These are phyloP conservation scores for Pteronotus mesoamericanus DNA, from an alignment of 2,797 vertebrate genomes.

Conservation along the genomic window DNA sequence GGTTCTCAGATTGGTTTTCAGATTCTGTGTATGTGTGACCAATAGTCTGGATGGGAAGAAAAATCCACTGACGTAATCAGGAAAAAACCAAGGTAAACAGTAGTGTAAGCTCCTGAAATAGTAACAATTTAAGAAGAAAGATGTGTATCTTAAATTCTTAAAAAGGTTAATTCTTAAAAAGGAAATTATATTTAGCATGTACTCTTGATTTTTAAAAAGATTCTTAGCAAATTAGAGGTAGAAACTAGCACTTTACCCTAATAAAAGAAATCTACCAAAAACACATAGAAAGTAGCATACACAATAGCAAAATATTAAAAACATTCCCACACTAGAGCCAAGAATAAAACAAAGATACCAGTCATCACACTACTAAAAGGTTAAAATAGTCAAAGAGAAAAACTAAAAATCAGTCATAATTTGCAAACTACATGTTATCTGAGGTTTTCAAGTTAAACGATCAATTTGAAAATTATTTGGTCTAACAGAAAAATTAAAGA, in stretches of 20 bases:
- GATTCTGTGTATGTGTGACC: neutral
- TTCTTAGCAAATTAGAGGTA: neutral
- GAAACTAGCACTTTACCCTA: neutral
- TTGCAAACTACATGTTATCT: neutral
- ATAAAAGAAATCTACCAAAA: neutral
- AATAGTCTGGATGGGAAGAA: neutral
- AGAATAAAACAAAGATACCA: slow-evolving; percentile 7
- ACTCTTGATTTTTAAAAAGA: neutral
- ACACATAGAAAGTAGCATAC: neutral
- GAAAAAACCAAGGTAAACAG: neutral
- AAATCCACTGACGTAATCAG: neutral
- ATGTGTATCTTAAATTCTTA: neutral
- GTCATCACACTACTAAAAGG: neutral
- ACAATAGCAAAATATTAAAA: slow-evolving; percentile 2
- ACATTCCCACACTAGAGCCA: neutral
- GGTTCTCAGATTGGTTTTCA: slow-evolving; percentile 1
- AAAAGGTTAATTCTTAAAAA: neutral
- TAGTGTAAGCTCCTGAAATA: neutral
- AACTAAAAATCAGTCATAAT: neutral
- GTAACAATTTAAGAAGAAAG: neutral
- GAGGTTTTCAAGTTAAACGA: neutral
- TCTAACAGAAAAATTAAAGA: neutral
- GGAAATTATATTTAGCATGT: neutral
- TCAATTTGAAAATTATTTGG: neutral
- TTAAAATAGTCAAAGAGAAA: neutral